Percentiles rank a stretch among this genome's conserved stretches.
phyloP scores from a whole-genome alignment of 2,888 invertebrate genomes.

The Pheosia gnoma region DNA sequence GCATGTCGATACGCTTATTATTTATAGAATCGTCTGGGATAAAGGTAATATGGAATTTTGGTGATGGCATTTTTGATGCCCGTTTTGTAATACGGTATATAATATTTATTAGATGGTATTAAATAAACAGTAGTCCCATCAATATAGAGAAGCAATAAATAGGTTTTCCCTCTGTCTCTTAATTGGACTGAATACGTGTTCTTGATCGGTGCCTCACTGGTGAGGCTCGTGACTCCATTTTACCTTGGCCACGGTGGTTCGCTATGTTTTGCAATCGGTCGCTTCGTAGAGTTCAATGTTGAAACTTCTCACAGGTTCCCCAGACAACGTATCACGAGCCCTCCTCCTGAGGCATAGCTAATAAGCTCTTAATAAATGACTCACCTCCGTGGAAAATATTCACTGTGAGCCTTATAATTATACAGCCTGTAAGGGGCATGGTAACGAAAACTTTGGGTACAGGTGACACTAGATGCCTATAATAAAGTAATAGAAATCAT shows the following conservation, averaged over 20 bases:
- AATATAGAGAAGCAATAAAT: neutral
- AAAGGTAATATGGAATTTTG: slow-evolving; percentile 24
- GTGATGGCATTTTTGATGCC: slow-evolving; percentile 11
- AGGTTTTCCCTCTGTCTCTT: too few species aligned
- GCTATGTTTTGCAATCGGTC: too few species aligned
- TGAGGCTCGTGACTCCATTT: too few species aligned
- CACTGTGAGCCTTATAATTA: slow-evolving; percentile 36
- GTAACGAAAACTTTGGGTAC: too few species aligned
- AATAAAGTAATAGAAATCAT: too few species aligned
- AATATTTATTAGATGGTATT: slow-evolving; percentile 1
- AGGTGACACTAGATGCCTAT: too few species aligned
- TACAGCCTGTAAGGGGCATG: too few species aligned
- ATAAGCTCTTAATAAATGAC: slow-evolving; percentile 71
- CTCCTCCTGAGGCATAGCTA: slow-evolving; percentile 49
- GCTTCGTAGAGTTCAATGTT: too few species aligned
- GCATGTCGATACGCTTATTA: slow-evolving; percentile 27
- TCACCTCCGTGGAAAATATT: slow-evolving; percentile 50
- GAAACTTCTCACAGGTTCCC: slow-evolving; percentile 29
- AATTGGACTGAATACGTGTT: too few species aligned
- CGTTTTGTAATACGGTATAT: neutral
- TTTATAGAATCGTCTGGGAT: slow-evolving; percentile 25
- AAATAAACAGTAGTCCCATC: neutral
- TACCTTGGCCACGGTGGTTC: too few species aligned
- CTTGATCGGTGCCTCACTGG: too few species aligned
- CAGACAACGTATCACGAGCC: slow-evolving; percentile 53